Conservation (phyloP, 92 coral and sea anemone genomes). For the Nematostella vectensis region DNA sequence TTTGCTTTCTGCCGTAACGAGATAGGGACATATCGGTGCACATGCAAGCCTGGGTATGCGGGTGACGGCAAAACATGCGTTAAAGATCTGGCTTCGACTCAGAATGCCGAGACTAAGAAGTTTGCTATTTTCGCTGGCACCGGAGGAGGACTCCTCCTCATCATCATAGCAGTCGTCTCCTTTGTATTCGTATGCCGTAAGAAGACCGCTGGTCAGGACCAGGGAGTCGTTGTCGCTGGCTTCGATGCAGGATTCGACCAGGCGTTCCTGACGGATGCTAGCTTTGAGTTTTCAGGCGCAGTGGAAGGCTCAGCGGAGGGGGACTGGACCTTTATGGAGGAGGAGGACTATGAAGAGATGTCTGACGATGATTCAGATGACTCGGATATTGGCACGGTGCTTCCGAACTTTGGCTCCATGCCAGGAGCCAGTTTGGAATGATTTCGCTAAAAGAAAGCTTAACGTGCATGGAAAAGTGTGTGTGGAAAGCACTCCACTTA, state of each 20-base stretch:
- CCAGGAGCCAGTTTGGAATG: no score
- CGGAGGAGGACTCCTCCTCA: slow-evolving; percentile 17
- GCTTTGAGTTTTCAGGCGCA: neutral
- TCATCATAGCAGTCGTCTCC: slow-evolving; percentile 14
- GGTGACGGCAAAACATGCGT: slow-evolving; percentile 40
- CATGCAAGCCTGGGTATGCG: slow-evolving; percentile 38
- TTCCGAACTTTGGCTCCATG: no score
- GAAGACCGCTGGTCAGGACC: neutral
- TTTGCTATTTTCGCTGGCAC: slow-evolving; percentile 19
- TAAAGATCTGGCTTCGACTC: slow-evolving; percentile 22
- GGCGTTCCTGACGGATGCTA: neutral
- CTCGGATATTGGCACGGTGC: slow-evolving; percentile 11
- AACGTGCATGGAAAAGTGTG: no score
- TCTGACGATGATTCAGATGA: slow-evolving; percentile 16
- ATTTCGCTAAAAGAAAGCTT: no score
- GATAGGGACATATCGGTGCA: slow-evolving; percentile 30
- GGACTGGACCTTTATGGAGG: slow-evolving; percentile 14
- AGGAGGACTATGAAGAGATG: slow-evolving; percentile 4
- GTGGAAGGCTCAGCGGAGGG: slow-evolving; percentile 5
- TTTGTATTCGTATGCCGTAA: slow-evolving; percentile 19
- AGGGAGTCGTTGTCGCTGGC: slow-evolving; percentile 7
- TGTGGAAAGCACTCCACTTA: no score
- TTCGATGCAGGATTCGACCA: slow-evolving; percentile 17
- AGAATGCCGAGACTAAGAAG: slow-evolving; percentile 13
- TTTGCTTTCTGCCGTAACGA: slow-evolving; percentile 36